These are phyloP conservation scores for Lymantria dispar DNA, from an alignment of 2,888 invertebrate genomes.

Conservation along the genomic window DNA sequence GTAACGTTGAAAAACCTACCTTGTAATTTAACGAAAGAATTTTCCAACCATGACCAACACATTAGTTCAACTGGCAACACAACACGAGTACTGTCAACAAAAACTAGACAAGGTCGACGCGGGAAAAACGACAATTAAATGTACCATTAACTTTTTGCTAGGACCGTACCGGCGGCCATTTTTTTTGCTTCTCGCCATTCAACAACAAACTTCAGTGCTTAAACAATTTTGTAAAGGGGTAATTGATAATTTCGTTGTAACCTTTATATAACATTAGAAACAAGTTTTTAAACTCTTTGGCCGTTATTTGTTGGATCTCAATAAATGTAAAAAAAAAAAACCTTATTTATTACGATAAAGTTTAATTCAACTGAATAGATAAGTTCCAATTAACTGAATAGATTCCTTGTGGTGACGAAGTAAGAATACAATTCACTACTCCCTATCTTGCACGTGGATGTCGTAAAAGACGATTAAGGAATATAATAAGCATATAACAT, in stretches of 20 bases:
- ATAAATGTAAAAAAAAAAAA: no score
- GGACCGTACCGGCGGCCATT: constrained; percentile 28
- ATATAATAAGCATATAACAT: no score
- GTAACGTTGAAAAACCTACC: not conserved
- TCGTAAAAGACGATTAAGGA: no score
- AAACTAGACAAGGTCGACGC: constrained; percentile 35
- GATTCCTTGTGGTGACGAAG: no score
- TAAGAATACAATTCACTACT: no score
- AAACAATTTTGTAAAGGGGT: constrained; percentile 11
- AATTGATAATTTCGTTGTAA: constrained; percentile 18
- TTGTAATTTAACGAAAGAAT: not conserved
- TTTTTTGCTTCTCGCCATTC: constrained; percentile 25
- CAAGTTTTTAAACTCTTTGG: not conserved
- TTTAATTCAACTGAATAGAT: no score
- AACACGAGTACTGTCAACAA: constrained; percentile 32
- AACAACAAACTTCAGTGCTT: constrained; percentile 13
- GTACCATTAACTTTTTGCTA: constrained; percentile 46
- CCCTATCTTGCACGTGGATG: no score
- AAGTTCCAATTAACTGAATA: no score
- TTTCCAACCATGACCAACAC: not conserved
- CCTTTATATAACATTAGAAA: not conserved
- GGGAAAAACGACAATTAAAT: constrained; percentile 49
- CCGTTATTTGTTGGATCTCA: no score
- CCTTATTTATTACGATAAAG: no score
- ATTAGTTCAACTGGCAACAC: constrained; percentile 13